A percentile compares a stretch with the other conserved stretches of the same genome.
Conservation (phyloP, 2,113 vertebrate genomes). For the Peromyscus polionotus region DNA sequence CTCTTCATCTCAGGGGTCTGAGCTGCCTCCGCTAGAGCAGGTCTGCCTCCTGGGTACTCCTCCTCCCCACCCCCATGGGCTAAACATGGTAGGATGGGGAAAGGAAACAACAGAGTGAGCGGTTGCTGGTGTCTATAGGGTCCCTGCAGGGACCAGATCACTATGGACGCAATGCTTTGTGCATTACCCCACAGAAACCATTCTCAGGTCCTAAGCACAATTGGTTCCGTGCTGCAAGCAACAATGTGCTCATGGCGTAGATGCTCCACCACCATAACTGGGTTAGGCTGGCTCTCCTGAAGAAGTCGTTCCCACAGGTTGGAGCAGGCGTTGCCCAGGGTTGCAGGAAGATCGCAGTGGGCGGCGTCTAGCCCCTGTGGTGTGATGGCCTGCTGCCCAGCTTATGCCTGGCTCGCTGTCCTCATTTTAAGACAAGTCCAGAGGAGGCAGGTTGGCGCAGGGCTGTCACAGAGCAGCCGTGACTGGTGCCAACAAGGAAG, state of each 20-base stretch:
- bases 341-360: neutral
- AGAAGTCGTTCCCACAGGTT: neutral
- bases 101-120: rapidly evolving
- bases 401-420: neutral
- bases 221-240: neutral
- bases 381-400: constrained; percentile 23
- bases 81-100: neutral
- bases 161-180: neutral
- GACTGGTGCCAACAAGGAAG: rapidly evolving
- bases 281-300: rapidly evolving
- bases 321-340: neutral
- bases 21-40: too few relatives aligned
- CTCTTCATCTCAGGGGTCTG: neutral
- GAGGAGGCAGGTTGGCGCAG: neutral
- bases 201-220: neutral
- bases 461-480: neutral
- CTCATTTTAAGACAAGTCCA: constrained; percentile 7
- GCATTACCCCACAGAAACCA: neutral
- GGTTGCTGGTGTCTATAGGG: neutral
- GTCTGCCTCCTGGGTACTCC: neutral
- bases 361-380: neutral
- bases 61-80: neutral
- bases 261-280: neutral
- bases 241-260: neutral
- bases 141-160: constrained; percentile 6